A percentile compares a stretch with the other conserved stretches of the same genome.
Conservation (phyloP, 1,140 invertebrate species). For the Lasaia peninsularis region DNA sequence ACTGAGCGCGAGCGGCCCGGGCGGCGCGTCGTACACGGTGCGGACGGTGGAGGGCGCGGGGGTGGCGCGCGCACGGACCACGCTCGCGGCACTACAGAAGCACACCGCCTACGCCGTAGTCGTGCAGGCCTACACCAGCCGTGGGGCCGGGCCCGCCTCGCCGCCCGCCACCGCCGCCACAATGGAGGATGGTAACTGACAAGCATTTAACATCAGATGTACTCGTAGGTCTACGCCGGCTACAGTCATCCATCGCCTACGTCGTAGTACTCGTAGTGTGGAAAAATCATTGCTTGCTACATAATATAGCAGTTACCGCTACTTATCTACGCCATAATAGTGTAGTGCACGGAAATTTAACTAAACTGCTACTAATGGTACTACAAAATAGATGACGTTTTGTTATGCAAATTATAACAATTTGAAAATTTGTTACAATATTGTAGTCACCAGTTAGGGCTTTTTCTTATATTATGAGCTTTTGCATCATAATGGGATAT, state of each 20-base stretch:
- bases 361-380: no score
- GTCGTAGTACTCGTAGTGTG: no score
- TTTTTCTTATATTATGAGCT: no score
- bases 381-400: no score
- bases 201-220: background rate
- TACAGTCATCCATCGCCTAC: background rate
- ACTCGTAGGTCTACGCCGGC: background rate
- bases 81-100: constrained; percentile 85
- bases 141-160: constrained; percentile 92
- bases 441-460: no score
- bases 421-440: no score
- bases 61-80: constrained; percentile 69
- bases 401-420: no score
- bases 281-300: no score
- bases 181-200: background rate
- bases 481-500: no score
- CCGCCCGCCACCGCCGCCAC: constrained; percentile 83
- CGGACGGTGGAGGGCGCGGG: constrained; percentile 87
- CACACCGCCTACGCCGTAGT: constrained; percentile 93
- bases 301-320: no score
- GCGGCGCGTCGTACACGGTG: constrained; percentile 80
- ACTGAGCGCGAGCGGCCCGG: constrained; percentile 60
- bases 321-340: no score
- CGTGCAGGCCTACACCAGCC: constrained; percentile 94
- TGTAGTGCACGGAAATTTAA: no score